These are phyloP conservation scores for Coluber constrictor DNA, from an alignment of 2,797 vertebrate species.

Conservation along the genomic window DNA sequence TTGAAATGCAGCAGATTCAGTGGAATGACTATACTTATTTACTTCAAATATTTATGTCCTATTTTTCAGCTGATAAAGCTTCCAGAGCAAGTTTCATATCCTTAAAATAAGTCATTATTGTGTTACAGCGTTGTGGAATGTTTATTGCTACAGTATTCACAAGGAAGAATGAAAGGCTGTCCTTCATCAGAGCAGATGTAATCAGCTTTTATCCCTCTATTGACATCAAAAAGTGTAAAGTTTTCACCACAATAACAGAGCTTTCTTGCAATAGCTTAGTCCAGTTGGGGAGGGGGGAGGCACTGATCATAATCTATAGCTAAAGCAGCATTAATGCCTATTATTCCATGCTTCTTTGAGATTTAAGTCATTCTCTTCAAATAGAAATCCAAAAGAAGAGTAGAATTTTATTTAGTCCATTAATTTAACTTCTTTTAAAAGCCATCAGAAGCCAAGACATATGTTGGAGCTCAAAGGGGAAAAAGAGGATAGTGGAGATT, in stretches of 20 bases:
- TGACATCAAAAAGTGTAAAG: background rate
- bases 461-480: background rate
- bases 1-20: background rate
- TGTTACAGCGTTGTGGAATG: background rate
- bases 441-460: background rate
- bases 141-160: background rate
- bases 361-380: background rate
- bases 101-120: background rate
- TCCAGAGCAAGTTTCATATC: background rate
- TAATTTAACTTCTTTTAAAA: background rate
- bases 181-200: background rate
- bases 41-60: background rate
- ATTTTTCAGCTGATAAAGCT: background rate
- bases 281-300: background rate
- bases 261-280: background rate
- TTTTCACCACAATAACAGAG: background rate
- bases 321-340: background rate
- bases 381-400: background rate
- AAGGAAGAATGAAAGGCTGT: background rate
- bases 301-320: background rate
- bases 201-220: background rate
- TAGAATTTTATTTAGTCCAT: background rate
- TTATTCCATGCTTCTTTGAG: background rate
- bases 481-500: background rate
- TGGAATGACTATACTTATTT: background rate